These are phyloP conservation scores for Amphipyra berbera DNA, from an alignment of 2,888 invertebrate genomes.

Conservation along the genomic window DNA sequence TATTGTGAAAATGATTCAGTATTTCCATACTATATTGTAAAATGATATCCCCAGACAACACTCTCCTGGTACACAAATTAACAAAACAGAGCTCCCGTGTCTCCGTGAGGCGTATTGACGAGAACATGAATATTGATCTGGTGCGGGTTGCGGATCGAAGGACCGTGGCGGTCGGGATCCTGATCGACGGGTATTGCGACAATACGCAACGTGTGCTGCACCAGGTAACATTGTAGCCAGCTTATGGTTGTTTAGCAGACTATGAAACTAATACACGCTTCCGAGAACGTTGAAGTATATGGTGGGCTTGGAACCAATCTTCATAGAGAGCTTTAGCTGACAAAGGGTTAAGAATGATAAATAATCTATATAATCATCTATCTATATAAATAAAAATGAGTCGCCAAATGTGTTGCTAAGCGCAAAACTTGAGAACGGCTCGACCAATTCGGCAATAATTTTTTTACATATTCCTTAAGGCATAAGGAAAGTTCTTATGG, in stretches of 20 bases:
- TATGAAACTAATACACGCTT: not conserved
- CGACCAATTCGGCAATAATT: too few species aligned
- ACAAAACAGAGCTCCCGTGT: constrained; percentile 59
- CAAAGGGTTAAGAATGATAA: not conserved
- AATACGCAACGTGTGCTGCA: constrained; percentile 55
- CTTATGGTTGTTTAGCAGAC: not conserved
- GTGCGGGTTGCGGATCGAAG: constrained; percentile 59
- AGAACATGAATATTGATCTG: constrained; percentile 32
- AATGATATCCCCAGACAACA: constrained; percentile 52
- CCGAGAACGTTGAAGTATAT: not conserved
- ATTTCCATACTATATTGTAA: constrained; percentile 2
- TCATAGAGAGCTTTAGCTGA: not conserved
- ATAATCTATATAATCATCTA: too few species aligned
- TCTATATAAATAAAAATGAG: too few species aligned
- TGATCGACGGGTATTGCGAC: constrained; percentile 70
- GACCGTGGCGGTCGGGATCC: constrained; percentile 66
- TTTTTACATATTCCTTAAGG: too few species aligned
- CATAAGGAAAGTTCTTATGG: too few species aligned
- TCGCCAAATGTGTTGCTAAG: too few species aligned
- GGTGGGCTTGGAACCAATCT: not conserved
- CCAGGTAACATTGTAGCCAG: constrained; percentile 57
- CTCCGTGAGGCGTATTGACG: constrained; percentile 59
- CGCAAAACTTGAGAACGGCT: too few species aligned
- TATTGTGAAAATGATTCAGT: too few species aligned
- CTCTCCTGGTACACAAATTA: constrained; percentile 47